Evolutionary conservation across 1,140 invertebrate species (phyloP).

Genomic region (Latrodectus geometricus): DNA sequence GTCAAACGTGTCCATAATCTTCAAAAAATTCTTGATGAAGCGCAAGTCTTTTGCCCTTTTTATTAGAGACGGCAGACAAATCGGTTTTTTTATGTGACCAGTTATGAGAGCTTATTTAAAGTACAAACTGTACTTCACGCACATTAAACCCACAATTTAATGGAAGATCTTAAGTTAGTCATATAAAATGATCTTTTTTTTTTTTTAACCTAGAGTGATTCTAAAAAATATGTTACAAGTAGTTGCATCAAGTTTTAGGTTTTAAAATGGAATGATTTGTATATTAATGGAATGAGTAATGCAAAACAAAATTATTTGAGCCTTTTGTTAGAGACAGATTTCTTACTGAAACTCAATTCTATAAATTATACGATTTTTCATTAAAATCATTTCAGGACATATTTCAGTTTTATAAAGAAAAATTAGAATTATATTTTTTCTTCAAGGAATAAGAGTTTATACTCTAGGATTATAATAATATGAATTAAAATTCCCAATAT

Average conservation of each 20-base stretch:
- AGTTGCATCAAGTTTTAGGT: no score
- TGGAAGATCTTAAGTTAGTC: conserved; percentile 25
- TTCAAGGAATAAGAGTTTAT: no score
- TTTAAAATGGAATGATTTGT: no score
- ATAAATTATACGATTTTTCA: no score
- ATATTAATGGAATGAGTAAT: neutral
- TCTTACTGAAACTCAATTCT: no score
- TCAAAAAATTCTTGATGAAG: conserved; percentile 14
- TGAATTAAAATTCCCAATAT: no score
- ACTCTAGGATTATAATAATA: no score
- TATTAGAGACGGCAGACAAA: conserved; percentile 47
- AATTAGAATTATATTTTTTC: no score
- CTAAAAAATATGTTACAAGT: no score
- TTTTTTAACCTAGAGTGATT: no score
- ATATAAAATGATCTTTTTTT: neutral
- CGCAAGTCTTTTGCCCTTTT: conserved; percentile 30
- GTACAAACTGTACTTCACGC: conserved; percentile 7
- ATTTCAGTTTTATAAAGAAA: no score
- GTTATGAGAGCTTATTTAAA: conserved; percentile 52
- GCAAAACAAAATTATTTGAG: neutral
- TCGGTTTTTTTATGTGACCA: conserved; percentile 29
- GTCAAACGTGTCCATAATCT: neutral
- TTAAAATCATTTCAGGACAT: no score
- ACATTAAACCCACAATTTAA: conserved; percentile 1
- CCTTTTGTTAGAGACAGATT: neutral